Evolutionary conservation across 2,888 invertebrate species (phyloP), one percentile per base, ranked within the genome.

Genomic region (Aphodius sticticus): DNA sequence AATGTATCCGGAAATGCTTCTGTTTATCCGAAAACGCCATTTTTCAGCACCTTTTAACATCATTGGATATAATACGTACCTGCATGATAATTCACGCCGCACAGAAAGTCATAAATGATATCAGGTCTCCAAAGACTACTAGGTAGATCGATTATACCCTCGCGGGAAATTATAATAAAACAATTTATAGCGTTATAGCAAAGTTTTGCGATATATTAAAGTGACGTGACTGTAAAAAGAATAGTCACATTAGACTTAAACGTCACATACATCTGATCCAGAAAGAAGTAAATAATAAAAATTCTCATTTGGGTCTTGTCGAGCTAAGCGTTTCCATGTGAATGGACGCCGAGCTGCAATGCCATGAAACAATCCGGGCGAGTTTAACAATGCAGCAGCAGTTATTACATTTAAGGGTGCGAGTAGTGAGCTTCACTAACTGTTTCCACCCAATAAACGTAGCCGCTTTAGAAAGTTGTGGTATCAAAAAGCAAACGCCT

Each of bases 341-440:
- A 74, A 74, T 74, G 74, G 74, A 74, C 26, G 37, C 74, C 36
- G 74, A 26, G 36, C 26, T 35, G 36, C 36, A 37, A 74, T 74
- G 74, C 74, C 37, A 80, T 16, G 71, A 78, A 78, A 77, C 75
- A 78, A 80, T 78, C 78, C 78, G 36, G 70, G 36, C 26, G 76
- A 80, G 76, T 78, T 80, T 78, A 77, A 80, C 78, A 80, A 80
- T 80, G 76, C 78, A 80, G 71, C 76, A 69, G 78, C 69, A 76
- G 78, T 80, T 78, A 78, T 78, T 80, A 78, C 78, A 69, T 76
- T 80, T 76, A 76, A 70, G 69, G 71, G 78, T 26, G 70, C 26
- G n/a, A 53, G 80, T 74, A 71, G 37, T 53, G 38, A n/a, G 76
- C 72, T 76, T 37, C 78, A 72, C 76, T 76, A 80, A 80, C 78